These are phyloP conservation scores for Eristalis tenax DNA, from an alignment of 2,888 invertebrate species.

Conservation along the genomic window DNA sequence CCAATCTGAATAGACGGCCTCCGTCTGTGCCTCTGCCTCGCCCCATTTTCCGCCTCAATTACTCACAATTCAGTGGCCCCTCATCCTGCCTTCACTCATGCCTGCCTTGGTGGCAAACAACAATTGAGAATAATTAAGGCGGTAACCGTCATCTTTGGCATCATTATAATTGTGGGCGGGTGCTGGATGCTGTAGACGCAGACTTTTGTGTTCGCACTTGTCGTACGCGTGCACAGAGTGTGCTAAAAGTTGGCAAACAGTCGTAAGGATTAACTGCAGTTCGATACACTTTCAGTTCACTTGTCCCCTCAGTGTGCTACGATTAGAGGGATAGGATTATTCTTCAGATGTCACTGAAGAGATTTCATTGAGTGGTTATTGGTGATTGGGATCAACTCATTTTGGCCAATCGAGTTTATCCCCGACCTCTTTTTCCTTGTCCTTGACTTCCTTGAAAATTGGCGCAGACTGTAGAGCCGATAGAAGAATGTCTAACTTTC, in stretches of 20 bases:
- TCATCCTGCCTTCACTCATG: not conserved
- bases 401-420: no score
- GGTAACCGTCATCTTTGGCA: slow-evolving; percentile 87
- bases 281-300: not conserved
- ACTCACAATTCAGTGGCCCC: slow-evolving; percentile 84
- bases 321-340: not conserved
- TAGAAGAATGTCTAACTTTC: no score
- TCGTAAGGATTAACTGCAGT: not conserved
- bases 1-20: slow-evolving; percentile 87
- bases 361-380: not conserved
- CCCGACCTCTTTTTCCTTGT: no score
- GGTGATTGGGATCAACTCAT: no score
- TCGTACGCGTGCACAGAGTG: not conserved
- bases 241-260: slow-evolving; percentile 9
- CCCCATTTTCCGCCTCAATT: slow-evolving; percentile 82
- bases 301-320: no score
- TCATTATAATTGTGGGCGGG: slow-evolving; percentile 84
- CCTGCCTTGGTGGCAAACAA: slow-evolving; percentile 85
- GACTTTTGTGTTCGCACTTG: not conserved
- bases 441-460: no score
- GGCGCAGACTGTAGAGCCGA: no score
- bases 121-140: slow-evolving; percentile 84
- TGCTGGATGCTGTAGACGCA: not conserved
- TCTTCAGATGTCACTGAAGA: not conserved
- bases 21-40: slow-evolving; percentile 83